Conservation (phyloP, 2,888 invertebrate species). For the Heteromyza rotundicornis region DNA sequence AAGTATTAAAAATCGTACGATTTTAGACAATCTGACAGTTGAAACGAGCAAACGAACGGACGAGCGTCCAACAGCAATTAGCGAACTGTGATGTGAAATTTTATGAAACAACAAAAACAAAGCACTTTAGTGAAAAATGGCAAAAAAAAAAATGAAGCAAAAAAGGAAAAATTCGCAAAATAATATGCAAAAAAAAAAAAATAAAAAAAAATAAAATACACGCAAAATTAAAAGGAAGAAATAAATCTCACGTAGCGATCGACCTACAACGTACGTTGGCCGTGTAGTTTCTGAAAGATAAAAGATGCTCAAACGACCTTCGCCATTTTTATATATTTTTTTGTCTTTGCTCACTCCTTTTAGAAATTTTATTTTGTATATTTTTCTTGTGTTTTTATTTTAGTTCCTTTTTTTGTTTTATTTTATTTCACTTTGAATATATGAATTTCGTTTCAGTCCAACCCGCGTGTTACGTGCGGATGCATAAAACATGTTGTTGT, state of each 20-base stretch:
- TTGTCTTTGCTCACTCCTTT: constrained; percentile 34
- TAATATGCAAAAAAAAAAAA: constrained; percentile 24
- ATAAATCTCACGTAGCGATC: constrained; percentile 14
- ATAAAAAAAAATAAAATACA: constrained; percentile 26
- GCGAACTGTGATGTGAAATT: too few relatives aligned
- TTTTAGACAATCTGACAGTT: too few relatives aligned
- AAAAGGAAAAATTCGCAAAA: constrained; percentile 5
- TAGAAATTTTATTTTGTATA: constrained; percentile 48
- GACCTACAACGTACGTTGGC: neutral
- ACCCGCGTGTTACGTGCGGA: constrained; percentile 24
- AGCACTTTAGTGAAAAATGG: constrained; percentile 11
- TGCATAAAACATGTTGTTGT: constrained; percentile 55
- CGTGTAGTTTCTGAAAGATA: neutral
- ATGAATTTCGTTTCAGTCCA: constrained; percentile 20
- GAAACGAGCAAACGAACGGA: too few relatives aligned
- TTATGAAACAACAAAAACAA: neutral
- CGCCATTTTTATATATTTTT: constrained; percentile 36
- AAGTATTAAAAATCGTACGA: too few relatives aligned
- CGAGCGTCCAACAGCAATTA: too few relatives aligned
- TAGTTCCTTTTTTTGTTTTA: constrained; percentile 26
- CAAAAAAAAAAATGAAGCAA: neutral
- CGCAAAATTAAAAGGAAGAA: constrained; percentile 31
- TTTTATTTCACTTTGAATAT: constrained; percentile 23
- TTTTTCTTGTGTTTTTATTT: neutral
- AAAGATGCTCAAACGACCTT: constrained; percentile 46